A percentile compares a stretch with the other conserved stretches of the same genome.
phyloP scores from a whole-genome alignment of 2,888 invertebrate species.

The Drosophila robusta region DNA sequence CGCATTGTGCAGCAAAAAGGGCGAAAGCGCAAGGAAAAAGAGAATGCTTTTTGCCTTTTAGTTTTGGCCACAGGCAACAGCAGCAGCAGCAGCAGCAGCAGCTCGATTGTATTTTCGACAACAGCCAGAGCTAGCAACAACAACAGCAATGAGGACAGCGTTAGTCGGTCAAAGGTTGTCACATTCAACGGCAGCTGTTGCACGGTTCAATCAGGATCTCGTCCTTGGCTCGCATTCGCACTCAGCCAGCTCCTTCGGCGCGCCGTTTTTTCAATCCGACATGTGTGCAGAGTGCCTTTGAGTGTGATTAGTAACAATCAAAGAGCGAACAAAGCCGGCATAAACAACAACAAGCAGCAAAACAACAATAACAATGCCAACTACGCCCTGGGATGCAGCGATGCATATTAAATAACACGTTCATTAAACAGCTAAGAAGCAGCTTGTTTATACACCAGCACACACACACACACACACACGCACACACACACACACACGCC shows the following conservation, averaged over 20 bases:
- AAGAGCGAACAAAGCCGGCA: conserved; percentile 12
- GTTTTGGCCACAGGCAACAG: not conserved
- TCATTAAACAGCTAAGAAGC: conserved; percentile 17
- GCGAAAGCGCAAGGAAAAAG: conserved; percentile 1
- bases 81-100: conserved; percentile 15
- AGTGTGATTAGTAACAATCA: conserved; percentile 53
- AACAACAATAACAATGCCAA: conserved; percentile 5
- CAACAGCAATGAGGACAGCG: not conserved
- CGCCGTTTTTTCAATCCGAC: conserved; percentile 32
- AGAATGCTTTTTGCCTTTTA: conserved; percentile 21
- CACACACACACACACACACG: conserved; percentile 1
- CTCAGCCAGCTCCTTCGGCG: not conserved
- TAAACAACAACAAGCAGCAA: conserved; percentile 12
- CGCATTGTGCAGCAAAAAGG: conserved; percentile 28
- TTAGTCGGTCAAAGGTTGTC: conserved; percentile 23
- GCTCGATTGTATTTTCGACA: conserved; percentile 32
- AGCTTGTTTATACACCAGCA: conserved; percentile 2
- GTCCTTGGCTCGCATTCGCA: not conserved
- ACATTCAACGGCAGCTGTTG: conserved; percentile 41
- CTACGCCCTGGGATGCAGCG: conserved; percentile 3
- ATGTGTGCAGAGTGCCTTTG: conserved; percentile 45
- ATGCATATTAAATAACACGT: conserved; percentile 18
- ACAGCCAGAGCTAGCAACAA: conserved; percentile 12
- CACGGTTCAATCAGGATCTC: conserved; percentile 40
- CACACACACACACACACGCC: not conserved